Base-by-base conservation (phyloP, 2,888 invertebrate genomes). In the Empis stercorea region DNA sequence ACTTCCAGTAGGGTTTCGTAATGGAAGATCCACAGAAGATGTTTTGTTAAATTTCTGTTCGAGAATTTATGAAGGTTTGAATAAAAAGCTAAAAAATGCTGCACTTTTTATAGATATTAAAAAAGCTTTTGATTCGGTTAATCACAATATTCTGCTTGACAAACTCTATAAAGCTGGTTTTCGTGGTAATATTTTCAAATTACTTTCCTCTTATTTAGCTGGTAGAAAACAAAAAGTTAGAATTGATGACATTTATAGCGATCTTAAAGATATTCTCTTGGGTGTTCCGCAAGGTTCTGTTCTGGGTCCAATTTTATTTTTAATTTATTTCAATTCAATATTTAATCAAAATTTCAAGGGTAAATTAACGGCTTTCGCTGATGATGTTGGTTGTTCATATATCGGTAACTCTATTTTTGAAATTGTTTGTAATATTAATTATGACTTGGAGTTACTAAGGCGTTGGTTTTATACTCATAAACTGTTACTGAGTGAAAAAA, bases 141-240 rank as follows among this genome's bases (percentile, higher is more conserved):
- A 43, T 17, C 43, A 43, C 15, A 17, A 43, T 13, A 17, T 43
- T 32, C 16, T 43, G 4, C n/a, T 43, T 10, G n/a, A 16, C 7
- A 43, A 43, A 43, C 10, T 43, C 16, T 16, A 43, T 20, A 32
- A 32, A 34, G 43, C 43, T 20, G 43, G 43, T 11, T n/a, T 43
- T 17, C 16, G 43, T 30, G 43, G 43, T 17, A 20, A n/a, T 32
- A 16, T 43, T 13, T 20, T 20, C 17, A 30, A 43, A 30, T 43
- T 15, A 13, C 15, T 43, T 32, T 7, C 5, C 17, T 32, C 32
- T 10, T 43, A 43, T 43, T 13, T 43, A 5, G 17, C 16, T 17
- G 17, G 17, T 6, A 30, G 32, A 4, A 32, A 7, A 3, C 43
- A 43, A 15, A 43, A 43, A 4, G 43, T 43, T 9, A 34, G 34